Evolutionary conservation across 2,113 vertebrate species (phyloP).

Genomic region (Tamias sibiricus): DNA sequence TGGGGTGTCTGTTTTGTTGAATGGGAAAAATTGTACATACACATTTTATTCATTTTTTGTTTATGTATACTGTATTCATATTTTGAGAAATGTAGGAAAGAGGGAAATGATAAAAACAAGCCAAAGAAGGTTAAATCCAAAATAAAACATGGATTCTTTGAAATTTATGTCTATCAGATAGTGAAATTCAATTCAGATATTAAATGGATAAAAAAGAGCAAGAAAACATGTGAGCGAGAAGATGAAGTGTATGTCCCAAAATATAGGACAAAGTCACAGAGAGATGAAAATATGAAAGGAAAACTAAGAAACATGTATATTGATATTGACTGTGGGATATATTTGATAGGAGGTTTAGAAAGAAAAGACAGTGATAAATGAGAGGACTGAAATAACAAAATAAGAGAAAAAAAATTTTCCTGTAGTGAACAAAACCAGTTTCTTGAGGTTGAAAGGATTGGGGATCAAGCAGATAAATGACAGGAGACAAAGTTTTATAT

Average conservation of each 20-base stretch:
- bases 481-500: neutral
- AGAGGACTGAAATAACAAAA: neutral
- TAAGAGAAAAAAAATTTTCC: neutral
- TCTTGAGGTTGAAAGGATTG: neutral
- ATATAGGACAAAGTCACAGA: neutral
- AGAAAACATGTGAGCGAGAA: neutral
- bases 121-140: neutral
- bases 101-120: neutral
- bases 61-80: neutral
- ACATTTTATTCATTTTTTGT: neutral
- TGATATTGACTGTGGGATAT: neutral
- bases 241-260: neutral
- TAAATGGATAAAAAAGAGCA: neutral
- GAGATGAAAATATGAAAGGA: neutral
- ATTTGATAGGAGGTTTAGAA: neutral
- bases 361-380: neutral
- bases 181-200: constrained; percentile 22
- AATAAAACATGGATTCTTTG: neutral
- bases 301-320: constrained; percentile 2
- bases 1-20: too few relatives aligned
- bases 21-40: neutral
- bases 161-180: neutral
- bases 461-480: neutral
- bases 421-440: neutral
- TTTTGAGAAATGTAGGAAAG: neutral